Evolutionary conservation across 1,140 invertebrate genomes (phyloP), one percentile per base, ranked within the genome.

Genomic region (Brachionus paranguensis): DNA sequence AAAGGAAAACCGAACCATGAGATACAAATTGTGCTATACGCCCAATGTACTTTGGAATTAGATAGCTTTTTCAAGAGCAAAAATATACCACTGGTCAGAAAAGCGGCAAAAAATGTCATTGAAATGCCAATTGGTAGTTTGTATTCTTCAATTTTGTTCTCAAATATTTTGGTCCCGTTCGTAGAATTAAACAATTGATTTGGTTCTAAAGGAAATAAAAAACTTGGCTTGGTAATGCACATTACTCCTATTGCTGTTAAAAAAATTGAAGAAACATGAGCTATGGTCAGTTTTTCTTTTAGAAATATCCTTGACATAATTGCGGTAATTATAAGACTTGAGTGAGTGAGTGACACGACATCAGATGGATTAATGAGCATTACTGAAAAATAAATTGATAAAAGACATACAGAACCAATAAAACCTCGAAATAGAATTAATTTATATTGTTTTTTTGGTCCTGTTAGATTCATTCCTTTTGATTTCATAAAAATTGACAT

Each of bases 331-430:
- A 81, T 45, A 27, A 81, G 17, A 64, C 78, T 81, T 4, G 78
- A 17, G 53, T 81, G 78, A 3, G 78, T 29, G 14, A 81, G 17
- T 1, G 78, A 60, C 14, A 47, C 33, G 0, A 81, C 78, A 64
- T 81, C 78, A 45, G 78, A 60, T 64, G 78, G 78, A 45, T 41
- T 68, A 17, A 81, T 81, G 12, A 81, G 60, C 78, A 68, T 81
- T 20, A 81, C 17, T 27, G 78, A 55, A 81, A 81, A 81, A 33
- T 81, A 81, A 64, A 81, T 81, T 11, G 78, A 64, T 17, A 81
- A 41, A 10, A 81, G 24, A 27, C 53, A 47, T 8, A 45, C 41
- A 29, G 78, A 81, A 14, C 78, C 78, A 41, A 81, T 20, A 41
- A 81, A 29, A 8, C 78, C 78, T 3, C 78, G 24, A 37, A 81